Evolutionary conservation across 2,797 vertebrate species (phyloP), one percentile per base, ranked within the genome.

Genomic region (Champsocephalus esox): DNA sequence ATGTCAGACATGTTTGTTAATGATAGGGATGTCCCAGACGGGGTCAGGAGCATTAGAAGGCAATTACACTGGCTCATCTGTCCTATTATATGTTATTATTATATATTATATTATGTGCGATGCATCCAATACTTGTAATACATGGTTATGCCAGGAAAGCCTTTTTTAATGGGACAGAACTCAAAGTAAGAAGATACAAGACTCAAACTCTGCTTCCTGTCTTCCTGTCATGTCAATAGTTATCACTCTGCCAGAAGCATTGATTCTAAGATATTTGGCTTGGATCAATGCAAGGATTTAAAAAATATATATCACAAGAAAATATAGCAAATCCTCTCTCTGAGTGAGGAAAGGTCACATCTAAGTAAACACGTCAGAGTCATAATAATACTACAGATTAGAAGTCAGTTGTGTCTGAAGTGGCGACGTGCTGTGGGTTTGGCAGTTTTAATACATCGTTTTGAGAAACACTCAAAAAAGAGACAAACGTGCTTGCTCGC

Each of bases 1-100:
- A 88, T 79, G 85, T 86, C 90, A 88, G 70, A 48, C 75, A 5
- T 83, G 82, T 86, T 88, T 85, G 79, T 83, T 87, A 85, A 87
- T 80, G 82, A 81, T 28, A 68, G 60, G 70, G 55, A 62, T 71
- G 73, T 84, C 63, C 81, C 64, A 78, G 70, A 75, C 54, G 73
- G 82, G 80, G 71, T 84, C 80, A 75, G 74, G 69, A 68, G 66
- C 72, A 60, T 5, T 34, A 51, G 41, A 57, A 80, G 69, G 79
- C 80, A 80, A 75, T 88, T 83, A 87, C 80, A 86, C 68, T 51
- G 63, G 43, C 34, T 6, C 6, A 5, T 69, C 67, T 55, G 67
- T 79, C 77, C 66, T 54, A 3, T 28, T 28, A 28, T 28, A 28
- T 28, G 3, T 28, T 28, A 28, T 28, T 28, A 28, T 28, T 28